Percentiles rank a stretch among this genome's conserved stretches.
Evolutionary conservation across 2,113 vertebrate species (phyloP).

Genomic region (Panthera uncia): DNA sequence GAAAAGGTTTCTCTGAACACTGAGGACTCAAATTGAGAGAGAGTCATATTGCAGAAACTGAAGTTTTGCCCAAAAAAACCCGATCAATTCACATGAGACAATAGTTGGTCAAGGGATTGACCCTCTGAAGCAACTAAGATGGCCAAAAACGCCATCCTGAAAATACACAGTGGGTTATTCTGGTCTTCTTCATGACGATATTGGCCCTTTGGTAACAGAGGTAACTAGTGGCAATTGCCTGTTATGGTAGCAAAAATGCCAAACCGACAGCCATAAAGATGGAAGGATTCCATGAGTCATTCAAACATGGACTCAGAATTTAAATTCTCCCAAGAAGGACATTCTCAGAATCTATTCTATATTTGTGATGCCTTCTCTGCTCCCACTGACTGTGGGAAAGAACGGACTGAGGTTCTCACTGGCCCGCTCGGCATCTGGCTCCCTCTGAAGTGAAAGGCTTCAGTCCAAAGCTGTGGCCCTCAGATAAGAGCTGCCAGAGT

Average conservation of each 20-base stretch:
- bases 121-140: neutral
- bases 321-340: slow-evolving; percentile 10
- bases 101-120: neutral
- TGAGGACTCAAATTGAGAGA: neutral
- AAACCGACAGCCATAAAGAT: neutral
- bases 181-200: neutral
- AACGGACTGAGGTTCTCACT: neutral
- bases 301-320: neutral
- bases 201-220: neutral
- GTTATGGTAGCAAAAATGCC: neutral
- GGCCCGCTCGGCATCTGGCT: neutral
- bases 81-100: neutral
- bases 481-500: fast-evolving
- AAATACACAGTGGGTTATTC: neutral
- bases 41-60: neutral
- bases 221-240: neutral
- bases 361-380: neutral
- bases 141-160: neutral
- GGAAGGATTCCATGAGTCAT: neutral
- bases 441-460: neutral
- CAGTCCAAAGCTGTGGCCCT: neutral
- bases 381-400: neutral
- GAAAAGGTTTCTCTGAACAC: neutral
- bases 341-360: neutral
- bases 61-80: slow-evolving; percentile 16